Conservation (phyloP, 2,888 invertebrate species). For the Drosophila parthenogenetica region DNA sequence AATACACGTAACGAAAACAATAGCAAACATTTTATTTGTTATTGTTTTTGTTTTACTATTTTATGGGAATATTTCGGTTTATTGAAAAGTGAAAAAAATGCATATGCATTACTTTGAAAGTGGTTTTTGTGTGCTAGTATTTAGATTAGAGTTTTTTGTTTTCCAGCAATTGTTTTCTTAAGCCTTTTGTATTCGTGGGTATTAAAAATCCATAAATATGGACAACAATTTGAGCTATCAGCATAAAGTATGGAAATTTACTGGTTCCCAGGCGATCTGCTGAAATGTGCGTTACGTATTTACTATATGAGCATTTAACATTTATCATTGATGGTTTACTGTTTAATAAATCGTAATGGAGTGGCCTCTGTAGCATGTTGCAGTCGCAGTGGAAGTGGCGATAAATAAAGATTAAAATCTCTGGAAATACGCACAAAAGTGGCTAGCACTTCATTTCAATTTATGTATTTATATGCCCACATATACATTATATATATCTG, state of each 20-base stretch:
- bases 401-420: constrained; percentile 80
- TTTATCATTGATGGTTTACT: constrained; percentile 54
- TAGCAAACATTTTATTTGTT: not conserved
- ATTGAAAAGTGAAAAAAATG: constrained; percentile 14
- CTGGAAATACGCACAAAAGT: constrained; percentile 76
- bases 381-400: constrained; percentile 48
- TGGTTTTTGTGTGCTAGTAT: constrained; percentile 20
- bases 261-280: constrained; percentile 23
- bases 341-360: constrained; percentile 52
- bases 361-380: constrained; percentile 24
- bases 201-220: constrained; percentile 63
- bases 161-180: constrained; percentile 2
- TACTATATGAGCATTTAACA: constrained; percentile 62
- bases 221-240: constrained; percentile 19
- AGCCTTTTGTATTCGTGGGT: constrained; percentile 9
- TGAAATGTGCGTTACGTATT: constrained; percentile 50
- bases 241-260: constrained; percentile 12
- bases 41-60: not conserved
- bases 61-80: constrained; percentile 4
- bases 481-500: constrained; percentile 20
- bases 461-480: constrained; percentile 59
- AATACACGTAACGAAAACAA: constrained; percentile 2
- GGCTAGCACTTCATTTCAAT: constrained; percentile 77
- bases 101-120: constrained; percentile 15
- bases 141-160: constrained; percentile 11